A percentile compares a stretch with the other conserved stretches of the same genome.
These are phyloP conservation scores for Malurus cyaneus DNA, from an alignment of 2,113 vertebrate species.

Conservation along the genomic window DNA sequence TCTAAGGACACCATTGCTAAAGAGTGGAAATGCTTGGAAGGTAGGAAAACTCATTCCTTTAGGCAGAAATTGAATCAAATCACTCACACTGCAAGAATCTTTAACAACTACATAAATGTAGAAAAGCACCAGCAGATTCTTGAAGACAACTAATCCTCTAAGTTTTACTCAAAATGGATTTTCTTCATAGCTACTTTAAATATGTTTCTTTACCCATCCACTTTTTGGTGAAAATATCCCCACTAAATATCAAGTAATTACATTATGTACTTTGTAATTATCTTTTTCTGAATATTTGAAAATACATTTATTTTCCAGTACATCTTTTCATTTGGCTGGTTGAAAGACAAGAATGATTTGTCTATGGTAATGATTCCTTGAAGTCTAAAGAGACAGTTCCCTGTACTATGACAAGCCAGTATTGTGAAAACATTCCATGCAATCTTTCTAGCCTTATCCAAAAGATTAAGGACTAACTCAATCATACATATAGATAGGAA, in stretches of 20 bases:
- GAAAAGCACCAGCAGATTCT: not conserved
- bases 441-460: not conserved
- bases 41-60: not conserved
- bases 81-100: not conserved
- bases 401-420: not conserved
- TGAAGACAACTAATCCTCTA: not conserved
- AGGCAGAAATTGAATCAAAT: not conserved
- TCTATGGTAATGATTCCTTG: not conserved
- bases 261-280: not conserved
- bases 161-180: not conserved
- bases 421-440: not conserved
- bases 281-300: not conserved
- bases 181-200: not conserved
- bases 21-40: not conserved
- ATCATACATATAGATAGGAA: not conserved
- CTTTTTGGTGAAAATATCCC: not conserved
- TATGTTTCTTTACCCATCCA: rapidly evolving
- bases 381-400: not conserved
- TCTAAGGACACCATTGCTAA: not conserved
- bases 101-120: not conserved
- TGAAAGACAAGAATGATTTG: not conserved
- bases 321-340: not conserved
- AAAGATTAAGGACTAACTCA: not conserved
- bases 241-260: not conserved
- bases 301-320: not conserved